Base-by-base conservation (phyloP, 1,140 invertebrate genomes). In the Paraescarpia echinospica region DNA sequence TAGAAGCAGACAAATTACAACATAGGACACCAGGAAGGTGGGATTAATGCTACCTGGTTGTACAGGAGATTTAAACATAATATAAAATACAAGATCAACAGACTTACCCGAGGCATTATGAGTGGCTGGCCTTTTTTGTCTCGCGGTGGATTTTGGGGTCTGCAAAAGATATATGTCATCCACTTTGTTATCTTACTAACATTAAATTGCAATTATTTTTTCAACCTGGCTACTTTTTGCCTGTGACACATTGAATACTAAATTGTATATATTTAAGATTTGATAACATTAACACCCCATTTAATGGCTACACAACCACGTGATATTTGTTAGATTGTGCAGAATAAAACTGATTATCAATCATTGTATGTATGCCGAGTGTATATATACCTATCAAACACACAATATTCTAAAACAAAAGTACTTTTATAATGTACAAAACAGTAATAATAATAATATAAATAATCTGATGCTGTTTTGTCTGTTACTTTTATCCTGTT, bases 81-180 rank as follows among this genome's bases (percentile, higher is more conserved):
- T 77, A 18, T 77, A 31, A 77, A 77, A 77, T 27, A 77, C 9
- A 77, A 77, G 8, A 77, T 90, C n/a, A 34, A 48, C 41, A 27
- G 2, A 91, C 91, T 12, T 59, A 91, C 91, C 91, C 34, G 34
- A 22, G 91, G 91, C 12, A 41, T 91, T n/a, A 91, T 51, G 34
- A 91, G 41, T 1, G 35, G 33, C 34, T 48, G 34, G 34, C 91
- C 91, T 91, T 91, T 91, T 31, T 35, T 48, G 41, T 91, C 91
- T 59, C 48, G 34, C 2, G 91, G 91, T 35, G 91, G 91, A 48
- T 48, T 91, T 33, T 48, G 33, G 33, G 91, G 91, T 33, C 91
- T 91, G 91, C 22, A 59, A 51, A 33, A 91, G 31, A 33, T 33
- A 91, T 34, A 91, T 33, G 41, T 31, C 6, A 22, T 90, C 8